phyloP scores from a whole-genome alignment of 2,888 invertebrate genomes.

The Deilephila elpenor region DNA sequence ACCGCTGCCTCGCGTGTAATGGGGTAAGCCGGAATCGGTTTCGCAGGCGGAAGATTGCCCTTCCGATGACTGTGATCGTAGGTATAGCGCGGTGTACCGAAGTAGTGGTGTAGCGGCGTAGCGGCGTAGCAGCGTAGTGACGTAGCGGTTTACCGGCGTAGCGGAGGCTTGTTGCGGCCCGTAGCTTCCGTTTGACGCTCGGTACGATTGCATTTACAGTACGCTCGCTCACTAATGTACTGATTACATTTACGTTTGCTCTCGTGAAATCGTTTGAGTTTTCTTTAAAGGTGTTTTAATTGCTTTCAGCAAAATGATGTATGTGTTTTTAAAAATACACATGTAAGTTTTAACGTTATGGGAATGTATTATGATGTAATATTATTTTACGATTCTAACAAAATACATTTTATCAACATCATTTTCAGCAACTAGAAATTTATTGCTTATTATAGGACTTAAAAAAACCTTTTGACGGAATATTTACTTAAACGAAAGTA shows the following conservation, averaged over 20 bases:
- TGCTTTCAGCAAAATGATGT: not conserved
- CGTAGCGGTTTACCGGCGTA: conserved; percentile 3
- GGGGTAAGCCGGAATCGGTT: conserved; percentile 32
- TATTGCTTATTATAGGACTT: too few species aligned
- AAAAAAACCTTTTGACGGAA: too few species aligned
- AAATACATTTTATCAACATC: too few species aligned
- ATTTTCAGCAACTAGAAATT: too few species aligned
- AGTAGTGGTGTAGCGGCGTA: conserved; percentile 28
- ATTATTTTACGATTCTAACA: too few species aligned
- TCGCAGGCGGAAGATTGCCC: conserved; percentile 35
- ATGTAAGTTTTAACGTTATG: too few species aligned
- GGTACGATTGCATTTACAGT: conserved; percentile 1
- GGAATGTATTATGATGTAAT: too few species aligned
- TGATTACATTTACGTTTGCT: not conserved
- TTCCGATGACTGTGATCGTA: conserved; percentile 31
- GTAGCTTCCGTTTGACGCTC: conserved; percentile 19
- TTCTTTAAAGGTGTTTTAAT: not conserved
- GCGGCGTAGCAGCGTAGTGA: not conserved
- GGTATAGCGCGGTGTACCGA: conserved; percentile 23
- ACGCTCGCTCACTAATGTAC: conserved; percentile 1
- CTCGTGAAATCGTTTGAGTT: not conserved
- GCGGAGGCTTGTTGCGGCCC: conserved; percentile 12
- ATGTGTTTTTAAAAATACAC: too few species aligned
- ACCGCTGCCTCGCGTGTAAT: conserved; percentile 18
- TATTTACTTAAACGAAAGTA: too few species aligned